Evolutionary conservation across 2,113 vertebrate genomes (phyloP).

Genomic region (Thunnus thynnus): DNA sequence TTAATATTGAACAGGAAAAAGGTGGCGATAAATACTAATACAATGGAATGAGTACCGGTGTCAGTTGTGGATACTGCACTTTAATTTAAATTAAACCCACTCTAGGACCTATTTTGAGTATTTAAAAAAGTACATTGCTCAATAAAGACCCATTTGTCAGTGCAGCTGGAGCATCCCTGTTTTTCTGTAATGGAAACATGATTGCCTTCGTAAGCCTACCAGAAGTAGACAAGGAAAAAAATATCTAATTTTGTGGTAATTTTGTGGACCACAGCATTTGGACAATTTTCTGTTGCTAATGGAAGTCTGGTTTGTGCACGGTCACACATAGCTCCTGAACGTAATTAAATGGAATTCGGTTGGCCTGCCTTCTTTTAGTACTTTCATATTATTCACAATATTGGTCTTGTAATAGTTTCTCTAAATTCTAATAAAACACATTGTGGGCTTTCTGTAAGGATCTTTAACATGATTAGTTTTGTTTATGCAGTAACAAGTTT

Average conservation of each 20-base stretch:
- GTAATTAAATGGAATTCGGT: conserved; percentile 24
- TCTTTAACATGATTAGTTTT: not conserved
- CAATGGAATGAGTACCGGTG: conserved; percentile 4
- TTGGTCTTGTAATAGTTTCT: not conserved
- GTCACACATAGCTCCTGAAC: not conserved
- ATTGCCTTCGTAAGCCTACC: not conserved
- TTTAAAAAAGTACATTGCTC: not conserved
- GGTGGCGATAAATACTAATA: conserved; percentile 29
- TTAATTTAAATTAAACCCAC: not conserved
- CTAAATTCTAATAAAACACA: not conserved
- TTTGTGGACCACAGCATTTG: not conserved
- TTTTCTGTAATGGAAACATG: not conserved
- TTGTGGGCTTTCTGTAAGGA: not conserved
- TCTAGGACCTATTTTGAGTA: not conserved
- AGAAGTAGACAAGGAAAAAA: not conserved
- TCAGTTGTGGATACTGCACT: conserved; percentile 14
- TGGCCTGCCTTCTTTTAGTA: not conserved
- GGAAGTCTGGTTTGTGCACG: conserved; percentile 4
- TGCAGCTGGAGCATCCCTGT: not conserved
- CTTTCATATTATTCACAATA: not conserved
- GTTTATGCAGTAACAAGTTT: too few species aligned
- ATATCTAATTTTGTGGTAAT: not conserved
- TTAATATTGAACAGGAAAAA: conserved; percentile 37
- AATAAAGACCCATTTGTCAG: not conserved
- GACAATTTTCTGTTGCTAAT: conserved; percentile 1